Evolutionary conservation across 2,797 vertebrate genomes (phyloP).

Genomic region (Sebastes melanostomus): DNA sequence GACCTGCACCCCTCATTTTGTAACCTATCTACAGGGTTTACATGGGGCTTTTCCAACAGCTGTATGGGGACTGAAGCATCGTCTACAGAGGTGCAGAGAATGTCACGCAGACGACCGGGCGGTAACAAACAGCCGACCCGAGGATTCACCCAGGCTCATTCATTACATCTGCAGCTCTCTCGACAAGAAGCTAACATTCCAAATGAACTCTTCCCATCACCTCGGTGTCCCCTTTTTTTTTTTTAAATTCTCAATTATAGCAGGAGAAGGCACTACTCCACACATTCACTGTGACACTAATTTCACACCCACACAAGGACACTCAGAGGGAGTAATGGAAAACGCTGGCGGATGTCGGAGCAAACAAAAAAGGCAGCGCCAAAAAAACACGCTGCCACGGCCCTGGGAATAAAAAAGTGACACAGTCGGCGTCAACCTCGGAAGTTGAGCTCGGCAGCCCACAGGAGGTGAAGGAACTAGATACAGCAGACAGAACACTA

Average conservation of each 20-base stretch:
- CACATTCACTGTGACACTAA: constrained; percentile 43
- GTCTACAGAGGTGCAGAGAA: neutral
- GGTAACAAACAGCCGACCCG: constrained; percentile 13
- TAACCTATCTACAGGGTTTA: constrained; percentile 19
- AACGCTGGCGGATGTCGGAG: constrained; percentile 33
- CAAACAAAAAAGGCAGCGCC: constrained; percentile 37
- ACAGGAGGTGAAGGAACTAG: constrained; percentile 9
- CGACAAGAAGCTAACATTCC: constrained; percentile 13
- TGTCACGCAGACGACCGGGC: neutral
- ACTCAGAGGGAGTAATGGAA: constrained; percentile 35
- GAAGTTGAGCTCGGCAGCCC: constrained; percentile 26
- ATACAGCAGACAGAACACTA: constrained; percentile 16
- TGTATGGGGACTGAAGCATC: constrained; percentile 1
- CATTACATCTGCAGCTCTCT: constrained; percentile 13
- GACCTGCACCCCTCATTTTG: constrained; percentile 22
- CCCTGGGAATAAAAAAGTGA: constrained; percentile 18
- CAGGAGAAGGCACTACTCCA: constrained; percentile 10
- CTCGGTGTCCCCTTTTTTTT: constrained; percentile 10
- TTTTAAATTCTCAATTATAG: constrained; percentile 33
- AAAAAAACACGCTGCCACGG: neutral
- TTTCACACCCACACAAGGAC: constrained; percentile 48
- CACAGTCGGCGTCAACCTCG: neutral
- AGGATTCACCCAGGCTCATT: constrained; percentile 8
- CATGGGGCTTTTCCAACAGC: constrained; percentile 3
- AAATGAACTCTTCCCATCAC: constrained; percentile 25